These are phyloP conservation scores for Pseudomyrmex pallidus DNA, from an alignment of 1,140 invertebrate genomes.

Conservation along the genomic window DNA sequence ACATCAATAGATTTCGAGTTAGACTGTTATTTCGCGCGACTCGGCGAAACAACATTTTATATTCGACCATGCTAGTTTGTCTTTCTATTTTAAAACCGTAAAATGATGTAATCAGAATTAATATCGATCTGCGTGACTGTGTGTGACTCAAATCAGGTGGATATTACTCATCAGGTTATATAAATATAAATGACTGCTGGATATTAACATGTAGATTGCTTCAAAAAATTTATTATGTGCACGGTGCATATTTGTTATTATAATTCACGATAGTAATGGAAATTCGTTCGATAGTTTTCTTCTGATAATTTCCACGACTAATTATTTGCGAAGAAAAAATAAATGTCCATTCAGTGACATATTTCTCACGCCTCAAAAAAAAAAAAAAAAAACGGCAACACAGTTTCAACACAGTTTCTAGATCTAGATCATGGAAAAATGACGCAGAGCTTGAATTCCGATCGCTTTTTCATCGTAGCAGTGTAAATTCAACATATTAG, in stretches of 20 bases:
- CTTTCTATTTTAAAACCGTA: background rate
- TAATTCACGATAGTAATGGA: background rate
- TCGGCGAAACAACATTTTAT: background rate
- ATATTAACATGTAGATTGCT: too few relatives aligned
- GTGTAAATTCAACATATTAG: slow-evolving; percentile 24
- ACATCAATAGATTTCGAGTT: slow-evolving; percentile 13
- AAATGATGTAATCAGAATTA: background rate
- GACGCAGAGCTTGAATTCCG: slow-evolving; percentile 36
- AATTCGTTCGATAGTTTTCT: background rate
- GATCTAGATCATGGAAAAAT: slow-evolving; percentile 59
- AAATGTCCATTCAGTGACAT: background rate
- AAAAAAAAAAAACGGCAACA: background rate
- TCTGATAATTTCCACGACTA: background rate
- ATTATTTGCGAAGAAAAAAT: background rate
- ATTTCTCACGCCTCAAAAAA: background rate
- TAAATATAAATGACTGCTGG: too few relatives aligned
- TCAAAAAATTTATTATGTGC: too few relatives aligned
- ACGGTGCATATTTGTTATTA: too few relatives aligned
- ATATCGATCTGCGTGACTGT: background rate
- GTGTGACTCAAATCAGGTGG: too few relatives aligned
- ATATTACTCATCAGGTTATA: too few relatives aligned
- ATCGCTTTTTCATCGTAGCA: background rate
- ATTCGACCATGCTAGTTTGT: background rate
- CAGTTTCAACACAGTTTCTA: background rate
- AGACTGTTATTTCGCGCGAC: background rate